Percentiles rank a stretch among this genome's conserved stretches.
phyloP scores from a whole-genome alignment of 2,797 vertebrate species.

The Propithecus perrieri region DNA sequence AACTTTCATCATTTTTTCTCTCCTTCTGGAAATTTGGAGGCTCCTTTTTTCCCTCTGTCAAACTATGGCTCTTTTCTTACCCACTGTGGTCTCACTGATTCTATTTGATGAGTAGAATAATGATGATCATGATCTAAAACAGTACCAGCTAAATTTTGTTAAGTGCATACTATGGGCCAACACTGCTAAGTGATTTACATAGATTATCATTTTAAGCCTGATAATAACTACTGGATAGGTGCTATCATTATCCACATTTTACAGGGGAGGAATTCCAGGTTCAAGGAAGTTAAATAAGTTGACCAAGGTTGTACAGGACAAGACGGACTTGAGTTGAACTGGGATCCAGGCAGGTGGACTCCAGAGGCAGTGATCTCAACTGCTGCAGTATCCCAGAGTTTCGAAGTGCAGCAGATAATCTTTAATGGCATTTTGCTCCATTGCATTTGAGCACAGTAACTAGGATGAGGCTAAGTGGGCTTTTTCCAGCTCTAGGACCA shows the following conservation, averaged over 20 bases:
- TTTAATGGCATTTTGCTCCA: not conserved
- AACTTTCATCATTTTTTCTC: not conserved
- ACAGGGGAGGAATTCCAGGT: not conserved
- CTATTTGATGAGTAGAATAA: not conserved
- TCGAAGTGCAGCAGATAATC: not conserved
- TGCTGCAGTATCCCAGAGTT: not conserved
- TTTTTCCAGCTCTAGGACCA: conserved; percentile 27
- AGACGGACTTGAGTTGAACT: not conserved
- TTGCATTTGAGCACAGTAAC: not conserved
- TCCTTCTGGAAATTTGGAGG: not conserved
- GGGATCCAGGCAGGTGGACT: not conserved
- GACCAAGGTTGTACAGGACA: not conserved
- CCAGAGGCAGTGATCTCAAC: not conserved
- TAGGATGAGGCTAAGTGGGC: not conserved
- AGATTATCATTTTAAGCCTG: not conserved
- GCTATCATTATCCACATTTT: not conserved
- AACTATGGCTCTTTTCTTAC: not conserved
- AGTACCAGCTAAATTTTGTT: not conserved
- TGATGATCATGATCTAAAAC: not conserved
- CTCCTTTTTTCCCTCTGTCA: not conserved
- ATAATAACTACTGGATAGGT: not conserved
- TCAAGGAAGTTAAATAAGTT: not conserved
- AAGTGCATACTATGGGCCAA: not conserved
- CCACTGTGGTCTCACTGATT: not conserved
- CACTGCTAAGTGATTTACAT: not conserved